Conservation (phyloP, 2,113 vertebrate species). For the Crotalus viridis region DNA sequence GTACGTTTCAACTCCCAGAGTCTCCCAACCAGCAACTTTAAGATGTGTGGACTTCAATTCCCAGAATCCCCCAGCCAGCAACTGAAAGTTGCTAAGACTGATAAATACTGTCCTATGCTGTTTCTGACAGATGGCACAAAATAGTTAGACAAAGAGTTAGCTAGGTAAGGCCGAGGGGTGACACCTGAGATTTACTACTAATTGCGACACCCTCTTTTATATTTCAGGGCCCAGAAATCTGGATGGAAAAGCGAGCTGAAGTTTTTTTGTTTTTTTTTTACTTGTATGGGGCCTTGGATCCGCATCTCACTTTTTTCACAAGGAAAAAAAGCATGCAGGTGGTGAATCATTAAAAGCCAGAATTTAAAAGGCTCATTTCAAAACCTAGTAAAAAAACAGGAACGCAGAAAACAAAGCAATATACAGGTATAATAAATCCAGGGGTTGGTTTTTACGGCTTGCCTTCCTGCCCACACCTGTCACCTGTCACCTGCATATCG, state of each 20-base stretch:
- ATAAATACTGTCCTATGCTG: not conserved
- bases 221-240: not conserved
- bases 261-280: not conserved
- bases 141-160: not conserved
- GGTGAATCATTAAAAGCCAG: not conserved
- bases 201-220: not conserved
- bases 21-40: too few species aligned
- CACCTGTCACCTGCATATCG: not conserved
- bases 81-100: not conserved
- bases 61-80: not conserved
- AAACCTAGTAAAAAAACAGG: not conserved
- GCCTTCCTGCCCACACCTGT: not conserved
- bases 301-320: not conserved
- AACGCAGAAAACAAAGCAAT: not conserved
- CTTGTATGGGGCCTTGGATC: not conserved
- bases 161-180: not conserved
- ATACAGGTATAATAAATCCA: not conserved
- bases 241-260: not conserved
- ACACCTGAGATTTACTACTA: not conserved
- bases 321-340: not conserved
- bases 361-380: not conserved
- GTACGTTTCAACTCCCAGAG: too few species aligned
- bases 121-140: not conserved
- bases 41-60: too few species aligned
- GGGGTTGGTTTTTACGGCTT: not conserved